Evolutionary conservation across 2,888 invertebrate genomes (phyloP), one percentile per base, ranked within the genome.

Genomic region (Diaphora mendica): DNA sequence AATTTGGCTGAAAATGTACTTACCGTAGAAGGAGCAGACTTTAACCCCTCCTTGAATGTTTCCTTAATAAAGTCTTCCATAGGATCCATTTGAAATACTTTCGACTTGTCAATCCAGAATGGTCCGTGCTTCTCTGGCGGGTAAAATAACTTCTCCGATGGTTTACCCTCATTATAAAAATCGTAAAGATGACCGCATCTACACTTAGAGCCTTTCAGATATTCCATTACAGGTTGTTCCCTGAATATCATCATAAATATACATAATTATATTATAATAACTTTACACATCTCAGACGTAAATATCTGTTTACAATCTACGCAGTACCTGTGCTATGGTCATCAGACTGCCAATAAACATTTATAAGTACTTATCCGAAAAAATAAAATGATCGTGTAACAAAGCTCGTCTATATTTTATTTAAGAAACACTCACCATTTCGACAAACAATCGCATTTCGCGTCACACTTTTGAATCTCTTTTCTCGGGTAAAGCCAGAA

Each of bases 101-200:
- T 93, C 3, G 94, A 92, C n/a, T 87, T 73, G 74, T 95, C 95
- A 15, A 94, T 42, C 89, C 90, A 92, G 71, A 83, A 88, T 0
- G 89, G 86, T 0, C 86, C 89, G 62, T 91, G 86, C 79, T 78
- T 91, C 2, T 89, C 89, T 1, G 95, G 86, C 3, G 86, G 90
- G 75, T 93, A 81, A 73, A 95, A 94, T 81, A 89, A 95, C 75
- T 90, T 93, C 33, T 93, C 93, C 64, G 74, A 87, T 0, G 81
- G 9, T 82, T 88, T 89, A 0, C 90, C 90, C 73, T 89, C 86
- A 67, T 91, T 80, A 59, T 90, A 82, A 48, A 82, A 90, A 80
- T 95, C 95, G 73, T 94, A 95, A 4, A 89, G 83, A 82, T 95
- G 95, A 11, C 91, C 92, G 78, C 95, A 95, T 87, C 84, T 92